A percentile compares a stretch with the other conserved stretches of the same genome.
These are phyloP conservation scores for Macropis europaea DNA, from an alignment of 2,888 invertebrate genomes.

Conservation along the genomic window DNA sequence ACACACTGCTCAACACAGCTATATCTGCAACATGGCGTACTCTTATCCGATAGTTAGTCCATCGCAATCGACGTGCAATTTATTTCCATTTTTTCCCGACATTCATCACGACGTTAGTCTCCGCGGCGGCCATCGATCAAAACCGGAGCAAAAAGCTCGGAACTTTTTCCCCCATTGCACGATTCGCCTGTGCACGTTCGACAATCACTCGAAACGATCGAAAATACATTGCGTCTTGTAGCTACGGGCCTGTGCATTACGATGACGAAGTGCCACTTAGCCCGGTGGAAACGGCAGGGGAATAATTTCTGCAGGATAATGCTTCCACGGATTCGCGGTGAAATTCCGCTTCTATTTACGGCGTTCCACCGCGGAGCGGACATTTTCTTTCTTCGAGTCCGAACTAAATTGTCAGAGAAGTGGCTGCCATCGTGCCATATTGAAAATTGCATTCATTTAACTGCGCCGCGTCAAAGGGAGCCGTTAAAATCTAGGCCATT, in stretches of 20 bases:
- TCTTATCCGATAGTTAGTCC: too few species aligned
- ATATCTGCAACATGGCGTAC: too few species aligned
- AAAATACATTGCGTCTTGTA: neutral
- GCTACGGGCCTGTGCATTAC: neutral
- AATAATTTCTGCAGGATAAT: conserved; percentile 18
- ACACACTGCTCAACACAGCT: too few species aligned
- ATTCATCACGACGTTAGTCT: neutral
- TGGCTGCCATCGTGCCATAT: conserved; percentile 43
- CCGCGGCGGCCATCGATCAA: neutral
- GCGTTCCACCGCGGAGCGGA: neutral
- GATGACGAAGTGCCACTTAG: neutral
- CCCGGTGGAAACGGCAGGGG: neutral
- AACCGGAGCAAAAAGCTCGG: neutral
- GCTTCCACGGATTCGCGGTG: neutral
- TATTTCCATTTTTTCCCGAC: neutral
- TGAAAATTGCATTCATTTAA: conserved; percentile 68
- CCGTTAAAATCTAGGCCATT: conserved; percentile 62
- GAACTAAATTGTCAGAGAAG: conserved; percentile 44
- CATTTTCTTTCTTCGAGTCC: neutral
- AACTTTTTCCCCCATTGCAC: neutral
- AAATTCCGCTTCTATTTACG: conserved; percentile 3
- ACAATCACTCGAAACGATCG: neutral
- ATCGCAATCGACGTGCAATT: too few species aligned
- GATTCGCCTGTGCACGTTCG: neutral
- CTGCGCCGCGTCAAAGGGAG: conserved; percentile 54